These are phyloP conservation scores for Willisornis vidua DNA, from an alignment of 2,113 vertebrate genomes.

Conservation along the genomic window DNA sequence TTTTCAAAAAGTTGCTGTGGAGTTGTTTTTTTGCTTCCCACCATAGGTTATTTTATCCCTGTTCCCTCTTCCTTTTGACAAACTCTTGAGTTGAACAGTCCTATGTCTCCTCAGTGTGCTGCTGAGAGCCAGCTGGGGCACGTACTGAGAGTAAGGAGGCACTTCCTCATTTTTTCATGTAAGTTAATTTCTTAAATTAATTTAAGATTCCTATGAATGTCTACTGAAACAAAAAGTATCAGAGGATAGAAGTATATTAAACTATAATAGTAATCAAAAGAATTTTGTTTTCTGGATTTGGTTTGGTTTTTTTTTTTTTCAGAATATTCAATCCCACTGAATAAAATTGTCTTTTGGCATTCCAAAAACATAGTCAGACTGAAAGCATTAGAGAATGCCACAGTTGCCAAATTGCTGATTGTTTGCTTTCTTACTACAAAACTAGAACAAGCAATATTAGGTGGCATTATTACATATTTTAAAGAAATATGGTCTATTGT, in stretches of 20 bases:
- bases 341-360: background rate
- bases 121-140: background rate
- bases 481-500: background rate
- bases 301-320: background rate
- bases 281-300: background rate
- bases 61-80: background rate
- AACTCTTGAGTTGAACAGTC: background rate
- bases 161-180: background rate
- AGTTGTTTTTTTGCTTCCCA: background rate
- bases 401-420: background rate
- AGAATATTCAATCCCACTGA: background rate
- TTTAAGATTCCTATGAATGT: background rate
- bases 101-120: background rate
- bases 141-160: background rate
- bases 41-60: background rate
- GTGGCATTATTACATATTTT: background rate
- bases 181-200: background rate
- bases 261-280: background rate
- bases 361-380: background rate
- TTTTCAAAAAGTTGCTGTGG: background rate
- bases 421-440: background rate
- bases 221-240: slow-evolving; percentile 24
- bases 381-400: background rate
- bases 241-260: background rate
- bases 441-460: background rate